Evolutionary conservation across 2,797 vertebrate species (phyloP), one percentile per base, ranked within the genome.

Genomic region (Acomys russatus): DNA sequence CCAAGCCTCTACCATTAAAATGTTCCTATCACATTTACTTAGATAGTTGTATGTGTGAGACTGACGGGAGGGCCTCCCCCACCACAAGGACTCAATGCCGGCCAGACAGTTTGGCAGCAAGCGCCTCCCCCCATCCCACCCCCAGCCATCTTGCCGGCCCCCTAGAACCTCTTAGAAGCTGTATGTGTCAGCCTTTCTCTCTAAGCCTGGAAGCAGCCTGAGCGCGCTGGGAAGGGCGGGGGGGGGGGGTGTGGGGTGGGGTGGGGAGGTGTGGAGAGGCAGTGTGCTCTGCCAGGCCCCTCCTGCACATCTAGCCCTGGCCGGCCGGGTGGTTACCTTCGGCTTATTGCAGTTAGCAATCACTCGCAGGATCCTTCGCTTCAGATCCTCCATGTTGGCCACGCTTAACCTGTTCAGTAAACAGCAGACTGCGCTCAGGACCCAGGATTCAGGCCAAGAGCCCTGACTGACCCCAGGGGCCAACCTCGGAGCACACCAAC

Each of bases 381-480:
- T 99, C 95, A 99, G 97, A 82, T 99, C 99, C 95, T 99, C 99
- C 99, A 99, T 99, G 97, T 99, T 99, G 92, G 99, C 99, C 98
- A 99, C 99, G 93, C 99, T 99, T 96, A 99, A 91, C 98, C 99
- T 99, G 98, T 90, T 91, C 0, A 94, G 89, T 71, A 96, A 6
- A 71, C 87, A 51, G 83, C 14, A 10, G 23, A 66, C 0, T 38
- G 87, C 84, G 71, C 88, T 88, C 12, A 23, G 64, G 1, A 2
- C 66, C 17, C 0, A 0, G 71, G 15, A 33, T 9, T 35, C 44
- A 44, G 44, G 61, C 6, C 61, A 1, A 8, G 6, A 0, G 0
- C 68, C 88, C 87, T 14, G 14, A 59, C 56, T 44, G 0, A 17
- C 8, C 78, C 76, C 17, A 1, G 15, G 5, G n/a, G 51, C 12